phyloP scores from a whole-genome alignment of 2,888 invertebrate species.

The Drymonia ruficornis region DNA sequence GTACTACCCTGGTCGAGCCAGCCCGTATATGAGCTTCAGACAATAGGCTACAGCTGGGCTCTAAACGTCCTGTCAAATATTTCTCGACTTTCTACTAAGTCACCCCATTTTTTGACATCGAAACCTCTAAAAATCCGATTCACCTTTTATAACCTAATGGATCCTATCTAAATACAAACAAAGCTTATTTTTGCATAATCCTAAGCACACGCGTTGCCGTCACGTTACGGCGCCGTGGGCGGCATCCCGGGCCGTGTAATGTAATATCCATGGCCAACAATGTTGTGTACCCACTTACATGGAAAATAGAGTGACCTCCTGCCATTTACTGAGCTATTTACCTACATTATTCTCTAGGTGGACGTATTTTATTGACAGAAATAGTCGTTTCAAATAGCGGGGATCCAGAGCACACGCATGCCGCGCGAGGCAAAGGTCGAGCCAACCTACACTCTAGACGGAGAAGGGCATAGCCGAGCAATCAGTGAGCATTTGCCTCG shows the following conservation, averaged over 20 bases:
- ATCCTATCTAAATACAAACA: constrained; percentile 16
- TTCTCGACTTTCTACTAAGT: not conserved
- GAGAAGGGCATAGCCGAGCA: too few species aligned
- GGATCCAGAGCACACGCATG: too few species aligned
- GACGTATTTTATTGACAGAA: too few species aligned
- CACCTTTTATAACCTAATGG: not conserved
- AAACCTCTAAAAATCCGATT: constrained; percentile 16
- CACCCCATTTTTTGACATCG: not conserved
- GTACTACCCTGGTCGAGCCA: too few species aligned
- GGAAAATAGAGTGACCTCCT: not conserved
- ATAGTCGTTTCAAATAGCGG: too few species aligned
- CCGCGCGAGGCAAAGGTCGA: too few species aligned
- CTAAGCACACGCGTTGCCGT: constrained; percentile 1
- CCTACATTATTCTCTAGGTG: too few species aligned
- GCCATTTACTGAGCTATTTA: not conserved
- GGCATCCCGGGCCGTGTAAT: constrained; percentile 6
- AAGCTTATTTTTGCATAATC: constrained; percentile 29
- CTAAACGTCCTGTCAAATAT: not conserved
- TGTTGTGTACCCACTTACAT: not conserved
- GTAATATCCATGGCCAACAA: constrained; percentile 2
- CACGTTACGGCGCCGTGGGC: constrained; percentile 23
- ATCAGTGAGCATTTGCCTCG: too few species aligned
- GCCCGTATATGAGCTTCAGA: too few species aligned
- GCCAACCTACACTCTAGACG: too few species aligned
- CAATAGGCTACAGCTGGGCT: too few species aligned